These are phyloP conservation scores for Festucalex cinctus DNA, from an alignment of 2,113 vertebrate species.

Conservation along the genomic window DNA sequence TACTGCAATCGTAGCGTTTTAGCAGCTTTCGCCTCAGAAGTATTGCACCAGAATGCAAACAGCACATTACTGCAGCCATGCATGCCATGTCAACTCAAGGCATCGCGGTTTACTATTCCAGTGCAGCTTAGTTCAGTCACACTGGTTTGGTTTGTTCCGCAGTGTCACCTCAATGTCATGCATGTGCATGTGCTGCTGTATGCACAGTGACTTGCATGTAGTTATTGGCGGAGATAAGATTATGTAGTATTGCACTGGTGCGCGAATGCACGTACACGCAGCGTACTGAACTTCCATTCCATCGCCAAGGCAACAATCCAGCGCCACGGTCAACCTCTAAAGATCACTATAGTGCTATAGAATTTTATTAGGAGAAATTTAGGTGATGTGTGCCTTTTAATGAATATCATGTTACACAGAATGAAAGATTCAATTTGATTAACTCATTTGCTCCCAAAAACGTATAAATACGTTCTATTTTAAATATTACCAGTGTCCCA, in stretches of 20 bases:
- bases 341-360: constrained; percentile 12
- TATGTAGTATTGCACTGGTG: constrained; percentile 6
- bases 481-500: too few relatives aligned
- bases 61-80: constrained; percentile 7
- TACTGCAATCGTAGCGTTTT: background rate
- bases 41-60: constrained; percentile 14
- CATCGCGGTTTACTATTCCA: constrained; percentile 9
- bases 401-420: constrained; percentile 53
- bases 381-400: constrained; percentile 31
- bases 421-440: constrained; percentile 29
- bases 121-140: constrained; percentile 2
- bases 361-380: constrained; percentile 48
- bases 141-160: constrained; percentile 15
- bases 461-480: too few relatives aligned
- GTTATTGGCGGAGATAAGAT: constrained; percentile 4
- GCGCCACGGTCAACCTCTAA: constrained; percentile 20
- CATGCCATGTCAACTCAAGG: background rate
- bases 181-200: constrained; percentile 10
- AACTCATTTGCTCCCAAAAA: too few relatives aligned
- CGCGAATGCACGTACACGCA: background rate
- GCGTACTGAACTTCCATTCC: constrained; percentile 56
- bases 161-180: constrained; percentile 23
- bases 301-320: constrained; percentile 68
- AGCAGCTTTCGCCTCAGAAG: background rate
- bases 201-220: constrained; percentile 12